Conservation (phyloP, 2,888 invertebrate species). For the Sinopyrophorus schimmeli region DNA sequence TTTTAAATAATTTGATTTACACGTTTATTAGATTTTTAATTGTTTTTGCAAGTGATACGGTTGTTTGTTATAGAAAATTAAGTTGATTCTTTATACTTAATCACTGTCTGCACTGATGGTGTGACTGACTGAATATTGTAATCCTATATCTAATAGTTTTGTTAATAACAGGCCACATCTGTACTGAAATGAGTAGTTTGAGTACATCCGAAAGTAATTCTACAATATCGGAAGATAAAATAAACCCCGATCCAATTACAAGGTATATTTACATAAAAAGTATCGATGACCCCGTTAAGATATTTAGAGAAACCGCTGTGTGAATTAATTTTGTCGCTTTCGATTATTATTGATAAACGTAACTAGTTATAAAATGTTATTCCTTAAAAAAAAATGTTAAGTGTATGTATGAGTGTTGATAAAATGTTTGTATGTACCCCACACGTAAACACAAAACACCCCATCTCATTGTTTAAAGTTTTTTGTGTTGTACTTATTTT, state of each 20-base stretch:
- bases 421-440: no score
- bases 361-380: constrained; percentile 9
- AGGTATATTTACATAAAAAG: constrained; percentile 54
- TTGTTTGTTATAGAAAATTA: constrained; percentile 25
- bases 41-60: constrained; percentile 16
- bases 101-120: constrained; percentile 17
- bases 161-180: constrained; percentile 42
- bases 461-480: constrained; percentile 18
- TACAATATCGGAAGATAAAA: constrained; percentile 45
- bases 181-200: constrained; percentile 40
- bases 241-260: constrained; percentile 42
- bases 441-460: no score
- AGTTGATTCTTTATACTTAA: constrained; percentile 12
- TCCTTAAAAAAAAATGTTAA: constrained; percentile 4
- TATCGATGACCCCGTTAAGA: constrained; percentile 53
- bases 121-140: constrained; percentile 19
- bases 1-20: constrained; percentile 17
- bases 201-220: constrained; percentile 44
- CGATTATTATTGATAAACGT: no score
- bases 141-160: constrained; percentile 21
- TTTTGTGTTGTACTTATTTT: constrained; percentile 1
- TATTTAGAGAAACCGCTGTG: constrained; percentile 54
- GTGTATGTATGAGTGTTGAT: constrained; percentile 10
- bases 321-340: constrained; percentile 4
- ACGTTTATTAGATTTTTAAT: constrained; percentile 7